Evolutionary conservation across 2,113 vertebrate genomes (phyloP).

Genomic region (Cephalopterus ornatus): DNA sequence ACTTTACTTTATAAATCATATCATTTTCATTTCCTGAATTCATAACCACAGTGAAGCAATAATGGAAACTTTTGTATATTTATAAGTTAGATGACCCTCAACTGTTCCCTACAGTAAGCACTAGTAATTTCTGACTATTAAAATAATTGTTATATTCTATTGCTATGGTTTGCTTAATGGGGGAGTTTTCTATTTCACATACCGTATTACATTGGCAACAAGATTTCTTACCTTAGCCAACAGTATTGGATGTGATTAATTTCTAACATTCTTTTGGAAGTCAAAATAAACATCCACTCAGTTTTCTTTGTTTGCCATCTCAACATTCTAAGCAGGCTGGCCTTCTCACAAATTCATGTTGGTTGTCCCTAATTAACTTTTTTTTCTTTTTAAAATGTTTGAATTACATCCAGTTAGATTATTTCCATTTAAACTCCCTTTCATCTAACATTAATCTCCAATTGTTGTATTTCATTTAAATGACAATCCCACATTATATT

Average conservation of each 20-base stretch:
- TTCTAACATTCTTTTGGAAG: constrained; percentile 40
- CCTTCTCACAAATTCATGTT: background rate
- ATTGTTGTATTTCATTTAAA: constrained; percentile 23
- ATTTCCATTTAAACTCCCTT: background rate
- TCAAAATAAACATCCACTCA: constrained; percentile 50
- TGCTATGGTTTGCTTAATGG: background rate
- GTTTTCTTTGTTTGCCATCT: constrained; percentile 43
- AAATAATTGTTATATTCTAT: constrained; percentile 37
- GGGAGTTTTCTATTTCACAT: constrained; percentile 23
- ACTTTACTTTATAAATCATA: constrained; percentile 55
- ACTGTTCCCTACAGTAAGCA: background rate
- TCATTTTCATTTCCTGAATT: constrained; percentile 49
- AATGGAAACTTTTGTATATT: constrained; percentile 57
- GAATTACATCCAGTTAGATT: background rate
- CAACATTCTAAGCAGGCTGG: background rate
- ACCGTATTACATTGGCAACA: constrained; percentile 7
- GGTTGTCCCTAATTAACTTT: constrained; percentile 16
- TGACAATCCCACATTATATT: background rate
- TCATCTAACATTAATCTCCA: background rate
- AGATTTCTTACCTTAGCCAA: constrained; percentile 40
- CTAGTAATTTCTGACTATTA: constrained; percentile 45
- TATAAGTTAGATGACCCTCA: constrained; percentile 49
- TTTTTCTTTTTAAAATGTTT: background rate
- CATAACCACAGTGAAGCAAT: constrained; percentile 55
- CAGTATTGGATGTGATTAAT: constrained; percentile 9